Conservation (phyloP, 2,113 vertebrate species). For the Macrotus californicus region DNA sequence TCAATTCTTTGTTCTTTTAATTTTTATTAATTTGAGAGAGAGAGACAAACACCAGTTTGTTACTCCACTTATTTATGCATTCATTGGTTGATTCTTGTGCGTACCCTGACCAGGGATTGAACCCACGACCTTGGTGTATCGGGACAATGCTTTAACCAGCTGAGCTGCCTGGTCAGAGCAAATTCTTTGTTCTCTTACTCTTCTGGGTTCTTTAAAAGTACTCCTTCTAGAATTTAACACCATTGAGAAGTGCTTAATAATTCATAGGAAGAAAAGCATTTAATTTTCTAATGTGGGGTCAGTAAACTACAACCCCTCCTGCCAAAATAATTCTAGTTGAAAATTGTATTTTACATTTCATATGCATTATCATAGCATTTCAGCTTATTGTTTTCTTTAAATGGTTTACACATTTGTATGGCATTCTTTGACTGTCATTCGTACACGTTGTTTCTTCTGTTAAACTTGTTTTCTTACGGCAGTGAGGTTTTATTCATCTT, state of each 20-base stretch:
- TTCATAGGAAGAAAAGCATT: slow-evolving; percentile 1
- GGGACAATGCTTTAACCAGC: neutral
- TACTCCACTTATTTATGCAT: neutral
- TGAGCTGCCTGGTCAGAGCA: neutral
- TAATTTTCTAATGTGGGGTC: neutral
- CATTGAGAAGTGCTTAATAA: slow-evolving; percentile 12
- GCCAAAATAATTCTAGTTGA: neutral
- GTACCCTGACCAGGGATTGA: neutral
- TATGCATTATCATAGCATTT: neutral
- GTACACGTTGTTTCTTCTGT: neutral
- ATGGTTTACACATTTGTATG: neutral
- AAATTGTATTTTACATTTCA: neutral
- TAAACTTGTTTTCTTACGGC: neutral
- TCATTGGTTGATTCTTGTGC: neutral
- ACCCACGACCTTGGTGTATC: neutral
- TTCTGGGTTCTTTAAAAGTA: neutral
- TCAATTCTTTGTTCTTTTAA: neutral
- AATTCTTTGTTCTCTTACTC: neutral
- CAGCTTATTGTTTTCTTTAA: neutral
- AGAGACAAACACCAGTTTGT: neutral
- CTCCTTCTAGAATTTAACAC: slow-evolving; percentile 24
- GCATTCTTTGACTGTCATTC: neutral
- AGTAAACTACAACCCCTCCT: neutral
- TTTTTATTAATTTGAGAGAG: neutral
- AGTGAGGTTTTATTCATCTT: neutral